These are phyloP conservation scores for Horisme vitalbata DNA, from an alignment of 2,888 invertebrate species.

Conservation along the genomic window DNA sequence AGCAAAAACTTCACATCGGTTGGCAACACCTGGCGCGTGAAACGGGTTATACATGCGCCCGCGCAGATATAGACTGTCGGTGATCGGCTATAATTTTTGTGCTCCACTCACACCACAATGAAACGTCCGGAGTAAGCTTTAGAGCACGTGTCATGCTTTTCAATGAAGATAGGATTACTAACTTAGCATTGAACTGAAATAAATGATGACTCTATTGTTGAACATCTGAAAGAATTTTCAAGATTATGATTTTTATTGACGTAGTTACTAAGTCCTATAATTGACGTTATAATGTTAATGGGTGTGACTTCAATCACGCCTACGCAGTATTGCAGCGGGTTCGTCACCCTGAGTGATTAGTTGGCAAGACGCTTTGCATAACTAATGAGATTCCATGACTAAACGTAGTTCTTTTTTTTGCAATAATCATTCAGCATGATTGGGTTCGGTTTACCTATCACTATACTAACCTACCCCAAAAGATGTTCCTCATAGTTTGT, in stretches of 20 bases:
- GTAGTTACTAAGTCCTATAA: background rate
- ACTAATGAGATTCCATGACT: background rate
- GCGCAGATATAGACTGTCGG: slow-evolving; percentile 77
- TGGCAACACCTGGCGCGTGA: slow-evolving; percentile 75
- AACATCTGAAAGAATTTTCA: background rate
- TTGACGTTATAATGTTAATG: too few species aligned
- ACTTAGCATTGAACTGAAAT: slow-evolving; percentile 15
- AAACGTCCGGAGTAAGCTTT: slow-evolving; percentile 45
- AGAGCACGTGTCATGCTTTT: slow-evolving; percentile 41
- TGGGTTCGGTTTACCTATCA: too few species aligned
- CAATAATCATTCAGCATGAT: too few species aligned
- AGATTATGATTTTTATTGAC: slow-evolving; percentile 6
- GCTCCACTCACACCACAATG: slow-evolving; percentile 64
- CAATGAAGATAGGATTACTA: slow-evolving; percentile 22
- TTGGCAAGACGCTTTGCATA: too few species aligned
- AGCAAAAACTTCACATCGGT: slow-evolving; percentile 34
- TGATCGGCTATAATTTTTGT: slow-evolving; percentile 83
- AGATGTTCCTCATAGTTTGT: too few species aligned
- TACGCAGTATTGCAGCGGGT: background rate
- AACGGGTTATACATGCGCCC: slow-evolving; percentile 77
- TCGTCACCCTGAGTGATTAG: background rate
- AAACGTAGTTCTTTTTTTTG: too few species aligned
- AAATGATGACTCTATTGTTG: slow-evolving; percentile 22
- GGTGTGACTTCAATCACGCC: background rate
- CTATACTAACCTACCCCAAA: too few species aligned